Evolutionary conservation across 2,113 vertebrate genomes (phyloP), one percentile per base, ranked within the genome.

Genomic region (Chascanopsetta lugubris): DNA sequence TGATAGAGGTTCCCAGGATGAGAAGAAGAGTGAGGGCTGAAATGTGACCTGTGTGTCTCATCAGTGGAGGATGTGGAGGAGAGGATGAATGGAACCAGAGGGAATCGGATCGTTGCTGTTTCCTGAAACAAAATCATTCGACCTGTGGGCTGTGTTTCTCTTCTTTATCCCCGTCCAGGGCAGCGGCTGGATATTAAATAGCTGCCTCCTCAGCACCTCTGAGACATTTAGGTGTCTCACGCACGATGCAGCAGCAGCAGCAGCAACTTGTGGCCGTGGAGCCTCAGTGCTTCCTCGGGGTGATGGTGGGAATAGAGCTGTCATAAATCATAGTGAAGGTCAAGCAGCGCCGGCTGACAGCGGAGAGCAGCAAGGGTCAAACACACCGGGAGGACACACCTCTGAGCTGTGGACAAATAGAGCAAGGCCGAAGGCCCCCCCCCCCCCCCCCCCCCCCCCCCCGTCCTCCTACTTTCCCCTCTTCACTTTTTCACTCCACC

Each of bases 291-390:
- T 78, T 77, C 62, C 57, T 61, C 6, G 0, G n/a, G 64, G 71
- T 71, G 62, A 72, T 64, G 49, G 18, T 42, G 22, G 25, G 59
- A 82, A 53, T 29, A 25, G 61, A 58, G 61, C 45, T 68, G 68
- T 58, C 78, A 77, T 84, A 77, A 85, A 87, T 88, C 80, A 83
- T n/a, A 45, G 53, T 22, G 68, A 76, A 85, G 81, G 82, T 80
- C 75, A 74, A 75, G 69, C 58, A 53, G 65, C 18, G 54, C 17
- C 25, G 8, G 65, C 48, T 47, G 79, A 76, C 82, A 73, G 72
- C 46, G 34, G 61, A 67, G 53, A 54, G 61, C 71, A 57, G 9
- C 0, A 17, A 25, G 74, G 84, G 75, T 85, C 82, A 82, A 75
- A 48, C 50, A 54, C 78, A 55, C 48, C 47, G 8, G 54, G 48